phyloP scores from a whole-genome alignment of 2,797 vertebrate genomes.

The Scleropages formosus region DNA sequence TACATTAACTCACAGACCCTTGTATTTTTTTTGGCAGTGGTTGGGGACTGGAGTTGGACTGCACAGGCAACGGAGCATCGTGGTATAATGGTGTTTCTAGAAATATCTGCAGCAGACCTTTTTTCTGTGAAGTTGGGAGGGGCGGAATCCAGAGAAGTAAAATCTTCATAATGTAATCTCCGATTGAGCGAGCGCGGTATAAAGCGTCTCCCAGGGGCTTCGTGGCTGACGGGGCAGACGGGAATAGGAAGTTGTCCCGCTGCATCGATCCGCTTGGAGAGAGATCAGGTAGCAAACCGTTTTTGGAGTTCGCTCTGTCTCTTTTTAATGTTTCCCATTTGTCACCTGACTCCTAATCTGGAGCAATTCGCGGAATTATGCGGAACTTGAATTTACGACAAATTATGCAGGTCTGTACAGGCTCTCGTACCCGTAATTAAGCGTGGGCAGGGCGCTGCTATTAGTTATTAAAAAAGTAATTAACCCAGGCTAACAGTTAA shows the following conservation, averaged over 20 bases:
- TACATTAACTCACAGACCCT: constrained; percentile 33
- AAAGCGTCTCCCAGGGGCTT: neutral
- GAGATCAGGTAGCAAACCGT: neutral
- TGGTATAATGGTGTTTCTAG: neutral
- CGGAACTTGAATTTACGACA: no score
- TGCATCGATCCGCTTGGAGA: neutral
- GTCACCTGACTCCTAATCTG: no score
- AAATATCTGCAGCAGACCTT: no score
- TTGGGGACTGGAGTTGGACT: neutral
- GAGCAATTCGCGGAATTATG: no score
- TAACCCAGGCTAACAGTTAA: no score
- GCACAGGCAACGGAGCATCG: neutral
- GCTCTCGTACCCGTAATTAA: no score
- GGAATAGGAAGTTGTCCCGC: neutral
- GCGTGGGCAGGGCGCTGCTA: no score
- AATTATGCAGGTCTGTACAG: no score
- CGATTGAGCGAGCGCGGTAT: neutral
- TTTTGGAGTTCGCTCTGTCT: neutral
- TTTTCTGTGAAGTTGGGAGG: neutral
- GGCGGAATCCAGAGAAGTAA: neutral
- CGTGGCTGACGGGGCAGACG: neutral
- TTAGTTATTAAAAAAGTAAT: no score
- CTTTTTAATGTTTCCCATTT: constrained; percentile 8
- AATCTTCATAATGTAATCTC: neutral
- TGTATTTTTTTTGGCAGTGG: neutral